phyloP scores from a whole-genome alignment of 2,888 invertebrate species.

The Portevinia maculata region DNA sequence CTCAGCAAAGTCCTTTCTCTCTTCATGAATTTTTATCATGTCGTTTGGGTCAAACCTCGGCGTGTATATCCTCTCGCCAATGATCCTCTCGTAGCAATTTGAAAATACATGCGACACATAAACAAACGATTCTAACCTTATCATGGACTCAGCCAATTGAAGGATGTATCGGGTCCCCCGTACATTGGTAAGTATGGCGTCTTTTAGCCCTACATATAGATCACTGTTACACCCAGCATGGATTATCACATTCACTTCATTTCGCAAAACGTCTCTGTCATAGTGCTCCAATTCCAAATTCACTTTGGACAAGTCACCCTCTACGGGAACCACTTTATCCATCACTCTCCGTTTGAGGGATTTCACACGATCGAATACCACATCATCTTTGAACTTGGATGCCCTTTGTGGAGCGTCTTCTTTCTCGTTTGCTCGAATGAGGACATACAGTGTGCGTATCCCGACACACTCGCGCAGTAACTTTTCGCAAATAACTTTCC shows the following conservation, averaged over 20 bases:
- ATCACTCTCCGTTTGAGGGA: slow-evolving; percentile 44
- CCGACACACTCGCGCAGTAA: slow-evolving; percentile 74
- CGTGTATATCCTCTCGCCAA: slow-evolving; percentile 50
- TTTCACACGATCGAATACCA: slow-evolving; percentile 62
- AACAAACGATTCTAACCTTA: slow-evolving; percentile 52
- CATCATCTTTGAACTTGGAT: slow-evolving; percentile 51
- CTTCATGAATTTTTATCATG: slow-evolving; percentile 48
- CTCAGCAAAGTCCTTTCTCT: slow-evolving; percentile 30
- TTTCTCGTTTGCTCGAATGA: slow-evolving; percentile 51
- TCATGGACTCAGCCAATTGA: slow-evolving; percentile 51
- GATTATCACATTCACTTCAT: slow-evolving; percentile 64
- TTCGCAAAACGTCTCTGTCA: slow-evolving; percentile 49
- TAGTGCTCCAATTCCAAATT: slow-evolving; percentile 52
- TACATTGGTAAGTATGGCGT: slow-evolving; percentile 60
- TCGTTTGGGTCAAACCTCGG: slow-evolving; percentile 46
- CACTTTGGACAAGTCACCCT: slow-evolving; percentile 56
- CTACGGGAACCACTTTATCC: slow-evolving; percentile 63
- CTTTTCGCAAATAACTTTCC: slow-evolving; percentile 76
- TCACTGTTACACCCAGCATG: slow-evolving; percentile 65
- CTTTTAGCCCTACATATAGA: slow-evolving; percentile 49
- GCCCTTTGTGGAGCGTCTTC: slow-evolving; percentile 53
- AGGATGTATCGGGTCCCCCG: slow-evolving; percentile 55
- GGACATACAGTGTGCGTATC: slow-evolving; percentile 72
- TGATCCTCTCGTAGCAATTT: slow-evolving; percentile 62
- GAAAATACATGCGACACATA: slow-evolving; percentile 68